These are phyloP conservation scores for Morbakka virulenta DNA, from an alignment of 30 jellyfish, hydroid and myxozoan species.

Conservation along the genomic window DNA sequence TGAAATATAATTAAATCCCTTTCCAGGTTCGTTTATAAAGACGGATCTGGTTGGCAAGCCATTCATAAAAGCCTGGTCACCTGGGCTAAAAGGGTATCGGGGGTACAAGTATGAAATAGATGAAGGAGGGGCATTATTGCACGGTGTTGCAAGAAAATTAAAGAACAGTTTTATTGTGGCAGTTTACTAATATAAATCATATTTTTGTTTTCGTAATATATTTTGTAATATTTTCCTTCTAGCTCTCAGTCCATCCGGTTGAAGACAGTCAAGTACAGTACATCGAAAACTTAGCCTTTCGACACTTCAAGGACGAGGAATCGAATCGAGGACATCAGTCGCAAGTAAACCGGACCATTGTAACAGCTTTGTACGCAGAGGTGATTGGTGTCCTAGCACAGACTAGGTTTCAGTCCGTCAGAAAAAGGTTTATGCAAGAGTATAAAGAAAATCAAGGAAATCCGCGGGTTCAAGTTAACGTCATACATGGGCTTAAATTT, in stretches of 20 bases:
- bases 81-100: too few relatives aligned
- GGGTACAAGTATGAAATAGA: too few relatives aligned
- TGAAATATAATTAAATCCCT: too few relatives aligned
- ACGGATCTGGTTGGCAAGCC: too few relatives aligned
- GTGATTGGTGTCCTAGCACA: slow-evolving; percentile 98
- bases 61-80: too few relatives aligned
- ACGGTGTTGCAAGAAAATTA: too few relatives aligned
- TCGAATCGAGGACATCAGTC: slow-evolving; percentile 53
- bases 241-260: slow-evolving; percentile 97
- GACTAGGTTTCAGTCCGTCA: slow-evolving; percentile 93
- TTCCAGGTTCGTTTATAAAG: too few relatives aligned
- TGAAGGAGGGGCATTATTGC: too few relatives aligned
- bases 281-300: slow-evolving; percentile 94
- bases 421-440: slow-evolving; percentile 89
- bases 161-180: too few relatives aligned
- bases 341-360: slow-evolving; percentile 76
- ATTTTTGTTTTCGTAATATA: too few relatives aligned
- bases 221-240: too few relatives aligned
- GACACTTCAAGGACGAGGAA: slow-evolving; percentile 81
- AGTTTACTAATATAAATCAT: too few relatives aligned
- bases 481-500: slow-evolving; percentile 83
- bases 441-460: slow-evolving; percentile 82
- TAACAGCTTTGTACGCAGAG: slow-evolving; percentile 97
- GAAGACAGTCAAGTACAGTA: slow-evolving; percentile 92
- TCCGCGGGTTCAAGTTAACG: slow-evolving; percentile 70